phyloP scores from a whole-genome alignment of 1,140 invertebrate species.

The Rhagoletis zephyria region DNA sequence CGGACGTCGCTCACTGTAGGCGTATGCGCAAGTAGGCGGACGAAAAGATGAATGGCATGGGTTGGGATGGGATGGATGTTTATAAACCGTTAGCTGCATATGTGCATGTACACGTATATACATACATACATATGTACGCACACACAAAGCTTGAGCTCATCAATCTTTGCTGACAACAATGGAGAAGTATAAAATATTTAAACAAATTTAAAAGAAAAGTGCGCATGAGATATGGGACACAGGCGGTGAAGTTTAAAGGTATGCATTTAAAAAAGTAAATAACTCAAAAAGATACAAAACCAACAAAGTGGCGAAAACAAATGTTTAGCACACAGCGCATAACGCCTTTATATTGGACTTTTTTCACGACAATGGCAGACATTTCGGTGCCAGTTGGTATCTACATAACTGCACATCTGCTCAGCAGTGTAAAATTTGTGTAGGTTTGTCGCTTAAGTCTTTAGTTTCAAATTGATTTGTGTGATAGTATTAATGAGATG shows the following conservation, averaged over 20 bases:
- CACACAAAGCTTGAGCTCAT: slow-evolving; percentile 21
- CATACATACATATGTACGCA: background rate
- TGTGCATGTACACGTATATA: background rate
- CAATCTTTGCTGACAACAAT: slow-evolving; percentile 35
- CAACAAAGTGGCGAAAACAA: background rate
- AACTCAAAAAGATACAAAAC: background rate
- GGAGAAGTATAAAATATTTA: background rate
- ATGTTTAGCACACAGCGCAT: background rate
- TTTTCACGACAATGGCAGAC: slow-evolving; percentile 13
- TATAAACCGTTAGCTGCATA: background rate
- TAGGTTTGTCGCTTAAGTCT: slow-evolving; percentile 50
- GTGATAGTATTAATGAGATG: background rate
- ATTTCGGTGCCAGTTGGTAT: slow-evolving; percentile 22
- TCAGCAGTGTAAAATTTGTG: background rate
- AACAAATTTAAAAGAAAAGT: background rate
- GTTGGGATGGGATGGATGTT: background rate
- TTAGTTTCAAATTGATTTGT: slow-evolving; percentile 8
- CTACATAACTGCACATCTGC: background rate
- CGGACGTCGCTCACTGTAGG: background rate
- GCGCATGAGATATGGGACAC: background rate
- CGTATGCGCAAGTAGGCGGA: slow-evolving; percentile 5
- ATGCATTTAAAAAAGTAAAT: background rate
- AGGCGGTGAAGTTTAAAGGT: background rate
- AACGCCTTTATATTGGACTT: background rate
- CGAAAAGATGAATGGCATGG: background rate